Base-by-base conservation (phyloP, 2,888 invertebrate species). In the Phaedon cochleariae region DNA sequence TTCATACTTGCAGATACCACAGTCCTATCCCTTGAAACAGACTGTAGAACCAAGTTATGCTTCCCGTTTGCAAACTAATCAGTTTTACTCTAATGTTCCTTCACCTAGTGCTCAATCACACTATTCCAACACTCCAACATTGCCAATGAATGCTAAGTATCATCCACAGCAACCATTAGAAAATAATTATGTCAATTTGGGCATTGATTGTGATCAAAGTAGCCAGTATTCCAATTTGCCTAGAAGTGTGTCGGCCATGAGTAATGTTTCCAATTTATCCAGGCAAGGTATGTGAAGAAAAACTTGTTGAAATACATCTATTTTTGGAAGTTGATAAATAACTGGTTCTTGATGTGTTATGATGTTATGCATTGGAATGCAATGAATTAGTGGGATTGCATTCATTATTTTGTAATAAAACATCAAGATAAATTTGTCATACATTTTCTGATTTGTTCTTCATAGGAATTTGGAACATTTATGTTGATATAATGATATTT, bases 11-110 rank as follows among this genome's bases (percentile, higher is more conserved):
- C 84, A 91, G 90, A 90, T 94, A 76, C 93, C 93, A 67, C 91
- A 91, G 78, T 93, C 93, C 82, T 90, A 90, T 74, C 86, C 87
- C 3, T 86, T 93, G 57, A 90, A 88, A 79, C 87, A 89, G 73
- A 85, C 90, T 59, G 85, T 90, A 59, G 91, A 91, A 76, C 93
- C 93, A 1, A 90, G 91, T 7, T 94, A 90, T 81, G 91, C 93
- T 37, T 88, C 91, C 22, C 87, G 92, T 57, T 82, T 90, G 48
- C 90, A 88, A 69, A 64, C 76, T 7, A 85, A 87, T 75, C 83
- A 82, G 46, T 79, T 83, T 62, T 85, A 85, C 68, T 83, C 83
- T 7, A 85, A 85, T 69, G 61, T 83, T 34, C 77, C 68, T 80
- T 83, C 68, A 77, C 82, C 70, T 81, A 84, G 70, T 75, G 81